A percentile compares a stretch with the other conserved stretches of the same genome.
Evolutionary conservation across 2,888 invertebrate genomes (phyloP).

Genomic region (Ramazzottius varieornatus): DNA sequence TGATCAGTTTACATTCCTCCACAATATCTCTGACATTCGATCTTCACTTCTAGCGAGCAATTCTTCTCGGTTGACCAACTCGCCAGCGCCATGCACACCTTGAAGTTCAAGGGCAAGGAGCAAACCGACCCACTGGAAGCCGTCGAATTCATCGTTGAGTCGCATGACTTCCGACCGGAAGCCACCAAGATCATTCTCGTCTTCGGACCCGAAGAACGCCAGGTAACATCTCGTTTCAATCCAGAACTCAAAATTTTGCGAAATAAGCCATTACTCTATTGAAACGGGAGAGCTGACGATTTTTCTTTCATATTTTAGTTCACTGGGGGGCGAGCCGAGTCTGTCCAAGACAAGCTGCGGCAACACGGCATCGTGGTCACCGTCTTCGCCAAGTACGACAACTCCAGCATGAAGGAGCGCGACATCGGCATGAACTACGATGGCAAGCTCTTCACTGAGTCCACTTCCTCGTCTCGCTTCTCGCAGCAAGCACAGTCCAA

Average conservation of each 20-base stretch:
- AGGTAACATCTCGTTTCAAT: not conserved
- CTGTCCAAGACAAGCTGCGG: not conserved
- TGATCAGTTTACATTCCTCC: not conserved
- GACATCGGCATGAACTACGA: not conserved
- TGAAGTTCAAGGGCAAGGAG: not conserved
- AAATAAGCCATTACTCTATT: no score
- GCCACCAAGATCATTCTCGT: conserved; percentile 3
- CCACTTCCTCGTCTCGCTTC: no score
- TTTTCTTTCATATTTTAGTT: not conserved
- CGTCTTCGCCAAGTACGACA: conserved; percentile 3
- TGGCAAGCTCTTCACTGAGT: not conserved
- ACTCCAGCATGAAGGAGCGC: not conserved
- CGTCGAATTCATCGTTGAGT: not conserved
- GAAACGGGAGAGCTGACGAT: no score
- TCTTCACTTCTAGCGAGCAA: not conserved
- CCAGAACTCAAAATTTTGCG: not conserved
- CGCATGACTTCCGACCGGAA: conserved; percentile 2
- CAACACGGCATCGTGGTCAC: not conserved
- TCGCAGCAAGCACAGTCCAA: not conserved
- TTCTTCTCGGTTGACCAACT: not conserved
- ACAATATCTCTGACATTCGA: not conserved
- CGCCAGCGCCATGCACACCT: not conserved
- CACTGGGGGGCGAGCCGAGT: not conserved
- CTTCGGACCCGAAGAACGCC: not conserved
- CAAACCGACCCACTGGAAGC: not conserved